Evolutionary conservation across 2,888 invertebrate genomes (phyloP).

Genomic region (Dynastes maya): DNA sequence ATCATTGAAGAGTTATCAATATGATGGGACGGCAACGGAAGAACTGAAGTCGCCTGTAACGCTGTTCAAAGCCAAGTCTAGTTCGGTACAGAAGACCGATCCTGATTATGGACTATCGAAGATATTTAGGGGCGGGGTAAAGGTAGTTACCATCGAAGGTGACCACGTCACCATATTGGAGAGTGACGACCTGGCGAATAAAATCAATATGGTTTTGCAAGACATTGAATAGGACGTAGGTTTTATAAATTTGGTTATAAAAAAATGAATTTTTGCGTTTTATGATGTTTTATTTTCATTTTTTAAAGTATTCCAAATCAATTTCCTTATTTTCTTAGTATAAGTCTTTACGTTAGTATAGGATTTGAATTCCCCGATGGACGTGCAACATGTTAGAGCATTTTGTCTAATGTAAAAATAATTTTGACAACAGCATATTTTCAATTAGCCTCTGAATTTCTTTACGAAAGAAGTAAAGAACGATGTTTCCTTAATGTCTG

Average conservation of each 20-base stretch:
- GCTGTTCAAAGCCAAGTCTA: constrained; percentile 76
- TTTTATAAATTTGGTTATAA: background rate
- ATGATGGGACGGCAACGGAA: constrained; percentile 55
- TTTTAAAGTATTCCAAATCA: too few relatives aligned
- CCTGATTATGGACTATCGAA: constrained; percentile 79
- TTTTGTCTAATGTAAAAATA: too few relatives aligned
- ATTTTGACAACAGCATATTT: too few relatives aligned
- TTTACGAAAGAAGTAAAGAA: too few relatives aligned
- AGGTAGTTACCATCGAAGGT: constrained; percentile 79
- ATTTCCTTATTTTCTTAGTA: too few relatives aligned
- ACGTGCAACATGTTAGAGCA: too few relatives aligned
- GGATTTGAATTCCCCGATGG: too few relatives aligned
- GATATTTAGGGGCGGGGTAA: constrained; percentile 74
- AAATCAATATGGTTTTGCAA: constrained; percentile 71
- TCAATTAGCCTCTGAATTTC: too few relatives aligned
- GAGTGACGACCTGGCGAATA: constrained; percentile 75
- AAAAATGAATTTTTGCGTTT: background rate
- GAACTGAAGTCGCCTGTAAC: constrained; percentile 74
- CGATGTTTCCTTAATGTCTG: too few relatives aligned
- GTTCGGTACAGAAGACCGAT: constrained; percentile 57
- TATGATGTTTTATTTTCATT: too few relatives aligned
- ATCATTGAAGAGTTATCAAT: constrained; percentile 72
- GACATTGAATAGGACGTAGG: too few relatives aligned
- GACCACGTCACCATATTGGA: constrained; percentile 82
- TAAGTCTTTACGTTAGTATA: too few relatives aligned